A percentile compares a stretch with the other conserved stretches of the same genome.
Conservation (phyloP, 2,113 vertebrate species). For the Lycocorax pyrrhopterus region DNA sequence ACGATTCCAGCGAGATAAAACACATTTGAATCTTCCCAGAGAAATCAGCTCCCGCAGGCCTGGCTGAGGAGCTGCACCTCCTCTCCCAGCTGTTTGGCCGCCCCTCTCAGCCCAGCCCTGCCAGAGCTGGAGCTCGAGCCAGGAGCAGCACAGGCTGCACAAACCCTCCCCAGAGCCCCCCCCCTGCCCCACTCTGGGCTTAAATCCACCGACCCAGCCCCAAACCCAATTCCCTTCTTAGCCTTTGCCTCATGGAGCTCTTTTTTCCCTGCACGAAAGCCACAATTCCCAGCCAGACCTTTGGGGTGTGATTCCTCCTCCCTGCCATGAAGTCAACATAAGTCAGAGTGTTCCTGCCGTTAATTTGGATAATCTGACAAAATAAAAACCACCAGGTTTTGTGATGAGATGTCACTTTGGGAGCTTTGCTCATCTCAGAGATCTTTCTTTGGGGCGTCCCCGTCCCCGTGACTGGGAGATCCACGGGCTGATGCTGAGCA, state of each 20-base stretch:
- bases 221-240: neutral
- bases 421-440: neutral
- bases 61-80: neutral
- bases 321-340: neutral
- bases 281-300: neutral
- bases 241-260: neutral
- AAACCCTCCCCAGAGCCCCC: neutral
- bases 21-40: neutral
- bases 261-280: neutral
- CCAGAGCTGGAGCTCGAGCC: neutral
- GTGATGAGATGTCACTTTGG: neutral
- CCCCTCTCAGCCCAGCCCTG: neutral
- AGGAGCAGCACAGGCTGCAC: neutral
- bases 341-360: neutral
- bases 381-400: neutral
- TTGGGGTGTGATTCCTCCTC: neutral
- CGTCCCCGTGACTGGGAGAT: accelerated
- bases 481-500: neutral
- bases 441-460: neutral
- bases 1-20: neutral
- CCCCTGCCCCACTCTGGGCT: neutral
- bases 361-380: neutral
- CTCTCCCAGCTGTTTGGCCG: neutral
- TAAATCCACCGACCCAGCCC: neutral
- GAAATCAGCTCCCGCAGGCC: neutral